Evolutionary conservation across 2,888 invertebrate species (phyloP).

Genomic region (Gerosis bhagava): DNA sequence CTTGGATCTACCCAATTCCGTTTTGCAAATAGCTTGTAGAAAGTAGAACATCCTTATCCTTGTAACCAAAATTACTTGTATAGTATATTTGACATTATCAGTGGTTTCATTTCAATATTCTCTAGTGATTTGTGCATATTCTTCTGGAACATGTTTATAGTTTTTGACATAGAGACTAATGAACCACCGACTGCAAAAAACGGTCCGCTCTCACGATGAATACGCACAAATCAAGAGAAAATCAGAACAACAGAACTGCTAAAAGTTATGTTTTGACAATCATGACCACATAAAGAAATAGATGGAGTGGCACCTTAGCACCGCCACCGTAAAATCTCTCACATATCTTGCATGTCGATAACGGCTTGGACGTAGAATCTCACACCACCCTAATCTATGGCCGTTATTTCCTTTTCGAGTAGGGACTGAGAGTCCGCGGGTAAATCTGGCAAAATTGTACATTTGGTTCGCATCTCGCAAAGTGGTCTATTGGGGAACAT

Average conservation of each 20-base stretch:
- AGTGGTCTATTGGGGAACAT: conserved; percentile 52
- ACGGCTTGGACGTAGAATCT: conserved; percentile 67
- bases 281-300: conserved; percentile 18
- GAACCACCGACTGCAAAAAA: too few species aligned
- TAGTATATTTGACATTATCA: too few species aligned
- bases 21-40: conserved; percentile 23
- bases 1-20: conserved; percentile 17
- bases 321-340: conserved; percentile 49
- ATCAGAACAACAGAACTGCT: too few species aligned
- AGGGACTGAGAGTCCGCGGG: conserved; percentile 44
- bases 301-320: conserved; percentile 67
- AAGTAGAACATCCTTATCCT: conserved; percentile 25
- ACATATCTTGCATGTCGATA: conserved; percentile 63
- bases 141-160: too few species aligned
- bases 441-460: conserved; percentile 78
- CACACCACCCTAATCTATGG: conserved; percentile 58
- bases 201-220: too few species aligned
- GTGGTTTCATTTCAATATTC: too few species aligned
- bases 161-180: too few species aligned
- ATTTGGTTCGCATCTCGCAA: conserved; percentile 42
- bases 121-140: too few species aligned
- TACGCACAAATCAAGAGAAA: too few species aligned
- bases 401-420: conserved; percentile 72
- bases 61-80: too few species aligned
- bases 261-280: too few species aligned